phyloP scores from a whole-genome alignment of 2,888 invertebrate species.

The Lydus trimaculatus region DNA sequence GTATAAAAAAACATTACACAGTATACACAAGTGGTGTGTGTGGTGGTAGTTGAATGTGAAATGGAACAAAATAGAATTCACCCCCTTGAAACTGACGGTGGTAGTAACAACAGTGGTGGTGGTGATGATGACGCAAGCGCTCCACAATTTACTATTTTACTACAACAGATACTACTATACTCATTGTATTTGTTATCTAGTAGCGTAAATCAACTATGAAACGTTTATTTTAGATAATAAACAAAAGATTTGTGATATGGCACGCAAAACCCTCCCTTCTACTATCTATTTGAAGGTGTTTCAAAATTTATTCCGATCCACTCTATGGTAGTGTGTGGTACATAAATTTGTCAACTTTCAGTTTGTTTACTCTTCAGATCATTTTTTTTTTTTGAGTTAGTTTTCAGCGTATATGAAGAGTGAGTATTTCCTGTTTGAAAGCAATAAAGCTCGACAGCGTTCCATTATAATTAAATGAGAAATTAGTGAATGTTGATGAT shows the following conservation, averaged over 20 bases:
- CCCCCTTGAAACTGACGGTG: neutral
- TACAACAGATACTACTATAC: slow-evolving; percentile 15
- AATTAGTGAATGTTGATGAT: too few species aligned
- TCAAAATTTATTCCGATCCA: neutral
- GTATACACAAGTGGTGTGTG: slow-evolving; percentile 10
- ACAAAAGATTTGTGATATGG: slow-evolving; percentile 10
- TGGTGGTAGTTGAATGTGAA: slow-evolving; percentile 9
- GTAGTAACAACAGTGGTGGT: too few species aligned
- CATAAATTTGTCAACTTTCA: neutral
- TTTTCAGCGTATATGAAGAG: too few species aligned
- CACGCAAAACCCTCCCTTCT: neutral
- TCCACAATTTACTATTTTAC: slow-evolving; percentile 13
- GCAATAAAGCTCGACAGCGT: too few species aligned
- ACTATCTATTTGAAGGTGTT: neutral
- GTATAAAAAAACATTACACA: slow-evolving; percentile 14
- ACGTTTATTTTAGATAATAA: slow-evolving; percentile 16
- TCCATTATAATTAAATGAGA: too few species aligned
- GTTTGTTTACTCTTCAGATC: too few species aligned
- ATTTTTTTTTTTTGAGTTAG: too few species aligned
- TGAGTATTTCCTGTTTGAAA: too few species aligned
- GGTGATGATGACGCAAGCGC: slow-evolving; percentile 15
- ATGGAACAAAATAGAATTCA: neutral
- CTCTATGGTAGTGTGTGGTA: neutral
- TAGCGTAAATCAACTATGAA: slow-evolving; percentile 18
- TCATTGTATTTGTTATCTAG: slow-evolving; percentile 19